A percentile compares a stretch with the other conserved stretches of the same genome.
Evolutionary conservation across 2,888 invertebrate genomes (phyloP).

Genomic region (Trisateles emortualis): DNA sequence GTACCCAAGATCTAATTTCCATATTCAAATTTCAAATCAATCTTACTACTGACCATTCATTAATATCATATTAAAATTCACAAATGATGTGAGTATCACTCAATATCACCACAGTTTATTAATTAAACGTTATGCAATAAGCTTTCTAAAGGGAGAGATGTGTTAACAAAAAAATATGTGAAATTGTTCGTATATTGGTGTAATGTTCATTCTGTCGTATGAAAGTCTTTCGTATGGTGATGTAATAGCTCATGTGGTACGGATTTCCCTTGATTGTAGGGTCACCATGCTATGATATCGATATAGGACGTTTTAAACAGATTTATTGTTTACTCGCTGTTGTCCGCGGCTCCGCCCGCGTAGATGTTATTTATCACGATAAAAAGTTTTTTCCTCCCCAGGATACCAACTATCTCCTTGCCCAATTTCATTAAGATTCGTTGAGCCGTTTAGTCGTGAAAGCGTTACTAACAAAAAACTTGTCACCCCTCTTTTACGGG

Average conservation of each 20-base stretch:
- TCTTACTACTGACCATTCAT: slow-evolving; percentile 3
- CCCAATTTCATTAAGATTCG: no score
- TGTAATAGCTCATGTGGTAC: slow-evolving; percentile 10
- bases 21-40: slow-evolving; percentile 9
- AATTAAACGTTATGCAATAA: slow-evolving; percentile 18
- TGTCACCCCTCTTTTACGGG: no score
- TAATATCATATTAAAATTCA: slow-evolving; percentile 2
- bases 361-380: no score
- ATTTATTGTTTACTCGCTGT: no score
- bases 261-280: slow-evolving; percentile 30
- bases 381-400: no score
- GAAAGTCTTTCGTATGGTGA: slow-evolving; percentile 39
- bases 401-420: no score
- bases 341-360: no score
- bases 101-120: slow-evolving; percentile 13
- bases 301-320: neutral
- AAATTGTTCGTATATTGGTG: slow-evolving; percentile 34
- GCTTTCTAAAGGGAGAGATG: slow-evolving; percentile 38
- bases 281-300: slow-evolving; percentile 11
- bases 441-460: no score
- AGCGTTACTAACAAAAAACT: no score
- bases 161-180: slow-evolving; percentile 40
- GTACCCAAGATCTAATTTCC: neutral
- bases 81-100: slow-evolving; percentile 12
- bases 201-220: slow-evolving; percentile 29